phyloP scores from a whole-genome alignment of 2,888 invertebrate genomes.

The Amblyjoppa proteus region DNA sequence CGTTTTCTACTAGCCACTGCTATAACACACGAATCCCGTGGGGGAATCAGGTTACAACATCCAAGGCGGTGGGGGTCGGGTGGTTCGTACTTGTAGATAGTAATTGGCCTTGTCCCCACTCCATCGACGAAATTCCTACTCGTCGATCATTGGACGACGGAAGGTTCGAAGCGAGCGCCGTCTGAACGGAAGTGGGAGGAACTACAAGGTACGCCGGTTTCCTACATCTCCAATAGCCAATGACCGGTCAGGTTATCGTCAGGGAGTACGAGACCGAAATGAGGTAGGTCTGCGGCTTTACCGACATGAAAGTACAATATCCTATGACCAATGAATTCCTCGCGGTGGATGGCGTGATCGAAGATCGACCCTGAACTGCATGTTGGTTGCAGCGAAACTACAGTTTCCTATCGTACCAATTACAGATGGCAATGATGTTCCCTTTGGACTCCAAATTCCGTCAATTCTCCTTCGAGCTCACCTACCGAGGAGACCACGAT shows the following conservation, averaged over 20 bases:
- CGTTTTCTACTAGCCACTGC: constrained; percentile 39
- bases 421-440: constrained; percentile 40
- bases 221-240: constrained; percentile 10
- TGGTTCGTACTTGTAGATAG: constrained; percentile 12
- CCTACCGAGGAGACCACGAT: constrained; percentile 8
- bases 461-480: not conserved
- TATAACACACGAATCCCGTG: constrained; percentile 29
- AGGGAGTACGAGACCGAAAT: not conserved
- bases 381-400: constrained; percentile 1
- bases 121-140: constrained; percentile 7
- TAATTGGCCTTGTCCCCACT: constrained; percentile 51
- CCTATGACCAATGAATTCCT: not conserved
- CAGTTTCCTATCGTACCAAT: constrained; percentile 21
- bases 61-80: constrained; percentile 23
- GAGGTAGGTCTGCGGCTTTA: not conserved
- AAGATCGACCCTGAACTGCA: not conserved
- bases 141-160: constrained; percentile 41
- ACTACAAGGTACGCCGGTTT: not conserved
- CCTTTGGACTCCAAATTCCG: not conserved
- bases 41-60: constrained; percentile 3
- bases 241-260: not conserved
- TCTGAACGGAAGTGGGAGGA: constrained; percentile 7
- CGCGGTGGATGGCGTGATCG: not conserved
- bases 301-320: not conserved
- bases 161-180: constrained; percentile 6